Evolutionary conservation across 2,113 vertebrate genomes (phyloP), one percentile per base, ranked within the genome.

Genomic region (Ranitomeya variabilis): DNA sequence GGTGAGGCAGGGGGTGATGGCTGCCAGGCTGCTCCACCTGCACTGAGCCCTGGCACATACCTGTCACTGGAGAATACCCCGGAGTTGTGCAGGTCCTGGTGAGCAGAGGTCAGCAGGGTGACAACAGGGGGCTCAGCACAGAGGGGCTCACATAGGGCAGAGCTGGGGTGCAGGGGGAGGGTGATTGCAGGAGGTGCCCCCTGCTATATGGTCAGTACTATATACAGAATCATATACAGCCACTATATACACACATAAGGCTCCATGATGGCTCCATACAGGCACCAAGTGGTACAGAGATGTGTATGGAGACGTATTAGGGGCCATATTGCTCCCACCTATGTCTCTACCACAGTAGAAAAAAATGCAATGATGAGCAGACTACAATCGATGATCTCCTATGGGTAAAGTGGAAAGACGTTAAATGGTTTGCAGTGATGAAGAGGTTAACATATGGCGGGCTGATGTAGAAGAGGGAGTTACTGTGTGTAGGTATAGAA

Each of bases 81-180:
- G 55, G 55, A 57, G 55, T 11, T 64, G 64, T 66, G 64, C 71
- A 74, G 51, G 18, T 71, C 16, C 19, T 52, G 31, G 66, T 19
- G 21, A 15, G 81, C 31, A 64, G 77, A 57, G 77, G 77, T 80
- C 77, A 80, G 76, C 1, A 23, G 76, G 23, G 52, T 80, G 77
- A 23, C 57, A 66, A n/a, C 26, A 51, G 31, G 62, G 62, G 18
- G 37, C 15, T 37, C 3, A 1, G 16, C 15, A 3, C 21, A 9
- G 62, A 15, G 59, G 59, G 59, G 62, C 62, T 64, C 12, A 57
- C 3, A 57, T 57, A 13, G 4, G 55, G 55, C 55, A n/a, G 64
- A 7, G n/a, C 71, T 9, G 31, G 69, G n/a, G n/a, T 31, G 14
- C 69, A 4, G 23, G 37, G 31, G 14, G 71, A 2, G 10, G 31